Percentiles rank a stretch among this genome's conserved stretches.
Conservation (phyloP, 2,888 invertebrate genomes). For the Patella caerulea region DNA sequence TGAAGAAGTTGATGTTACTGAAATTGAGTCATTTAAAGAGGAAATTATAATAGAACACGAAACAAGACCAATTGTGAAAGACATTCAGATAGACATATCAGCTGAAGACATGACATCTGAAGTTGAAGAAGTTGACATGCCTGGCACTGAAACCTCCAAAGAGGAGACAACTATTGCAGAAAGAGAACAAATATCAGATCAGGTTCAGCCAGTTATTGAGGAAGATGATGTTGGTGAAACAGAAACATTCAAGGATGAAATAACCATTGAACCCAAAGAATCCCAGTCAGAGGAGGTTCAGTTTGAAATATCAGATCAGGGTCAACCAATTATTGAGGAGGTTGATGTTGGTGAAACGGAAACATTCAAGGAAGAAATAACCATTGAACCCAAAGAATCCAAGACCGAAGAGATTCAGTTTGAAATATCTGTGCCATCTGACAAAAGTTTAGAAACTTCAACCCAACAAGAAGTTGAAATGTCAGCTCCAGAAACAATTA, state of each 20-base stretch:
- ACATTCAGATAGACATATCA: neutral
- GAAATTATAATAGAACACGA: neutral
- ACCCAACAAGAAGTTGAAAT: too few relatives aligned
- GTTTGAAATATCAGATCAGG: neutral
- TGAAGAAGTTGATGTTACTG: neutral
- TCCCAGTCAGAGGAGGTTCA: slow-evolving; percentile 16
- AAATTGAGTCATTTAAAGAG: neutral
- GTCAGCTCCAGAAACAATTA: too few relatives aligned
- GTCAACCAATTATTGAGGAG: neutral
- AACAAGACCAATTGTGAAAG: neutral
- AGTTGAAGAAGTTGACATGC: neutral
- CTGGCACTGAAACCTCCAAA: slow-evolving; percentile 11
- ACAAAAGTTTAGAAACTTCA: neutral
- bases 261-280: slow-evolving; percentile 16
- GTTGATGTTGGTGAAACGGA: slow-evolving; percentile 5
- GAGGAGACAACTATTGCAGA: slow-evolving; percentile 12
- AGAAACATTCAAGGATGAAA: slow-evolving; percentile 18
- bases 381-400: neutral
- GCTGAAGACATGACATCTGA: too few relatives aligned
- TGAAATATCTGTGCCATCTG: neutral
- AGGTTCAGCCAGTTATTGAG: neutral
- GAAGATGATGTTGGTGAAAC: slow-evolving; percentile 20
- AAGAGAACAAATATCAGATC: slow-evolving; percentile 12
- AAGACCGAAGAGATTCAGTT: neutral
- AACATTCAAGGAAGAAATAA: slow-evolving; percentile 16